phyloP scores from a whole-genome alignment of 2,113 vertebrate species.

The Salminus brasiliensis region DNA sequence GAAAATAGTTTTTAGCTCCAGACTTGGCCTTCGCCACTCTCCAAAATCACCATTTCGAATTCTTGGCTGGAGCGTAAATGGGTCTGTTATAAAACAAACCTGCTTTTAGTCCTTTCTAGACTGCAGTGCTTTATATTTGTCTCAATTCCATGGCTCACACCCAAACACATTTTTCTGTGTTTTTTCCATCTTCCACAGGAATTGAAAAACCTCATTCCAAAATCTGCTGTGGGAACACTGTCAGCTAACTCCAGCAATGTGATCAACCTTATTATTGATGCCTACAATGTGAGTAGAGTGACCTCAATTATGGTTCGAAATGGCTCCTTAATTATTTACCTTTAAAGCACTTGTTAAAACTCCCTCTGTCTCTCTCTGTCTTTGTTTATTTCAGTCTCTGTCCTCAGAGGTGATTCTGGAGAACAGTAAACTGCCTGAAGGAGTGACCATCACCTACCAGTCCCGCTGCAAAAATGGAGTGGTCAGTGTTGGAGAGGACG shows the following conservation, averaged over 20 bases:
- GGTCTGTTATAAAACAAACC: conserved; percentile 29
- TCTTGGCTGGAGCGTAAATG: conserved; percentile 30
- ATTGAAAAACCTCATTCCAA: conserved; percentile 95
- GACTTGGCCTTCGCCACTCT: conserved; percentile 15
- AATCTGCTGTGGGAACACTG: conserved; percentile 93
- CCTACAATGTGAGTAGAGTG: conserved; percentile 90
- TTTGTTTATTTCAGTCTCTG: conserved; percentile 80
- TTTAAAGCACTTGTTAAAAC: neutral
- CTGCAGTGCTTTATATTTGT: conserved; percentile 27
- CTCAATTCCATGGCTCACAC: conserved; percentile 7
- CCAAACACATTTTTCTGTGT: conserved; percentile 26
- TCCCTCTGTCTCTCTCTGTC: neutral
- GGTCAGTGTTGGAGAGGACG: conserved; percentile 86
- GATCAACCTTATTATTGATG: conserved; percentile 95
- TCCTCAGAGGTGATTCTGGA: conserved; percentile 98
- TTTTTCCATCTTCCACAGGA: conserved; percentile 75
- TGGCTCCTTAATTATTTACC: neutral
- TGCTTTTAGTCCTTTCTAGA: conserved; percentile 10
- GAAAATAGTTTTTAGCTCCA: conserved; percentile 35
- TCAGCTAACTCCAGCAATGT: conserved; percentile 99
- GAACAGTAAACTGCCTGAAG: conserved; percentile 89
- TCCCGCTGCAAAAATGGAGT: conserved; percentile 94
- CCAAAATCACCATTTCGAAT: conserved; percentile 34
- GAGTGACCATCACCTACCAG: conserved; percentile 89
- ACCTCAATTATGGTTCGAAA: neutral